phyloP scores from a whole-genome alignment of 92 coral and sea anemone genomes.

The Porites evermanni region DNA sequence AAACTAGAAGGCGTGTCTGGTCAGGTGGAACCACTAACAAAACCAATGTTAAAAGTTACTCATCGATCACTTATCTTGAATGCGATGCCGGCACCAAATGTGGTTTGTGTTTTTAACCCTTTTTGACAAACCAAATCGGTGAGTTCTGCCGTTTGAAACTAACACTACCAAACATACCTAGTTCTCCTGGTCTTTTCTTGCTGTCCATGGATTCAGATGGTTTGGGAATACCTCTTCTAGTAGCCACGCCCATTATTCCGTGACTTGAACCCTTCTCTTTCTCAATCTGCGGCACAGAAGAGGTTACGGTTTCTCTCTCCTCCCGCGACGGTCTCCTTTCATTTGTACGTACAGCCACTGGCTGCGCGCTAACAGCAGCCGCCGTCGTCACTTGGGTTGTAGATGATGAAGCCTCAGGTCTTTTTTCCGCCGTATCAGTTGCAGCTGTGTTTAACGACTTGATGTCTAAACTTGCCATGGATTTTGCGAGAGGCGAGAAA shows the following conservation, averaged over 20 bases:
- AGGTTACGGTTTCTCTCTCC: not conserved
- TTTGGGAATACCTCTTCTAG: not conserved
- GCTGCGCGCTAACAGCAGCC: not conserved
- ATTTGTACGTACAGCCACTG: not conserved
- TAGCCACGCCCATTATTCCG: not conserved
- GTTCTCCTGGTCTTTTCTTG: conserved; percentile 41
- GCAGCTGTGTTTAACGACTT: conserved; percentile 39
- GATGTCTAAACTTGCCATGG: conserved; percentile 75
- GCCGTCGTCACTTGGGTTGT: not conserved
- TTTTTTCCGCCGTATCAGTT: not conserved
- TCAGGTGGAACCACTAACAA: too few species aligned
- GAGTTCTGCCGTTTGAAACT: not conserved
- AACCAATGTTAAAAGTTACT: too few species aligned
- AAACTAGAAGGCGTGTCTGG: too few species aligned
- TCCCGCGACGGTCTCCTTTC: not conserved
- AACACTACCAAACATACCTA: conserved; percentile 1
- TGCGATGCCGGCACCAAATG: too few species aligned
- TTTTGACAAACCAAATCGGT: not conserved
- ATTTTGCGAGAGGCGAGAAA: conserved; percentile 61
- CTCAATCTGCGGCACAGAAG: not conserved
- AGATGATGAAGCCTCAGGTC: not conserved
- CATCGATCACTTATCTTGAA: too few species aligned
- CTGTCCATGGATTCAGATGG: not conserved
- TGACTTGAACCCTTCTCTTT: not conserved
- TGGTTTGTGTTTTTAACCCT: too few species aligned